Base-by-base conservation (phyloP, 2,113 vertebrate genomes). In the Vicugna pacos region DNA sequence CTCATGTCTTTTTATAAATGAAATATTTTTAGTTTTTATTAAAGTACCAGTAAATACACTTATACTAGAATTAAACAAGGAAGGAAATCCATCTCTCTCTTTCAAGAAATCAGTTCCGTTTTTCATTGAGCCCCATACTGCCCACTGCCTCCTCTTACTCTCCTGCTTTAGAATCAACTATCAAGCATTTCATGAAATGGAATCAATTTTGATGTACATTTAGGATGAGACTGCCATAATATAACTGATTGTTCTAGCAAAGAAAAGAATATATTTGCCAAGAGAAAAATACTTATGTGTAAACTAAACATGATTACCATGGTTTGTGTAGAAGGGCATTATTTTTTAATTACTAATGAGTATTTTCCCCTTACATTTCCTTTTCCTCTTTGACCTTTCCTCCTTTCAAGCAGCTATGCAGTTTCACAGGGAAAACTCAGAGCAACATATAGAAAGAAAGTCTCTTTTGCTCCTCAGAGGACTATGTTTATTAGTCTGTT, bases 261-360 rank as follows among this genome's bases (percentile, higher is more conserved):
- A 85, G 70, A 89, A 85, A 89, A 76, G 38, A 64, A 76, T 54
- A 46, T 46, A 46, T 94, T n/a, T 62, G 69, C 42, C 79, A 84
- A 79, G 30, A 30, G 19, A 7, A 94, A 90, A 69, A 48, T 80
- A 70, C 54, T 81, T 65, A 58, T 56, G 30, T 81, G 12, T 81
- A 76, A 96, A 60, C 14, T 28, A 86, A 90, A 95, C 28, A n/a
- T 60, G n/a, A 95, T 56, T 38, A 28, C 48, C 35, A 46, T 42
- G 58, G 3, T 75, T 75, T 14, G 24, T 73, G 38, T 80, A 20
- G 19, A 58, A 72, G 10, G 10, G 13, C 58, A 54, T 42, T 65
- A n/a, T 80, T 54, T 77, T 73, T 30, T 52, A 90, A 73, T 80
- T 17, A 32, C 75, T 67, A 65, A 60, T 46, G 15, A 67, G 14